Evolutionary conservation across 2,113 vertebrate genomes (phyloP).

Genomic region (Megaceryle maxima): DNA sequence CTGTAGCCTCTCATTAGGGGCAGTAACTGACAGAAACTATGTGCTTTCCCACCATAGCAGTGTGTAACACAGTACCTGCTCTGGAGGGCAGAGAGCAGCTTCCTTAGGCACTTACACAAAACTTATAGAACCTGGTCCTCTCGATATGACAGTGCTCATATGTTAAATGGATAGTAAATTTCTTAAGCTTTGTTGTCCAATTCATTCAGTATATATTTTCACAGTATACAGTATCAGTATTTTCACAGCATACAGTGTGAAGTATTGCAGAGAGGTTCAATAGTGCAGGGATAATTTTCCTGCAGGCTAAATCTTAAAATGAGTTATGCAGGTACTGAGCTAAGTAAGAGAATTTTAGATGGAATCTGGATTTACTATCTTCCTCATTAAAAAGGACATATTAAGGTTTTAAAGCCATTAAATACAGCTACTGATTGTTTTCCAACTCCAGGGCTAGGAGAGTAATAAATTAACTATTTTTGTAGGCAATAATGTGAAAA

Average conservation of each 20-base stretch:
- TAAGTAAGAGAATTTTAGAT: not conserved
- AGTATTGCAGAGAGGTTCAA: not conserved
- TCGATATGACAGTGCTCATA: not conserved
- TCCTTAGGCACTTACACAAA: not conserved
- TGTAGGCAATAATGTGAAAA: not conserved
- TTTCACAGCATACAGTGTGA: not conserved
- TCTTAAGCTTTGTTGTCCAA: not conserved
- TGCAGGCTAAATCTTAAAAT: not conserved
- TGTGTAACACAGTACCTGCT: accelerated
- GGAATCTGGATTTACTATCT: not conserved
- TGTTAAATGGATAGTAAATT: not conserved
- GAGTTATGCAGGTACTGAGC: not conserved
- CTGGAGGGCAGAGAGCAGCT: not conserved
- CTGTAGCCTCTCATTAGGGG: not conserved
- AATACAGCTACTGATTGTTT: not conserved
- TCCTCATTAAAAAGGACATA: not conserved
- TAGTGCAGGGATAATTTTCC: not conserved
- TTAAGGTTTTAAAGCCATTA: not conserved
- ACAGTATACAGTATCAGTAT: not conserved
- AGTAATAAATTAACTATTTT: not conserved
- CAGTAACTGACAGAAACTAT: not conserved
- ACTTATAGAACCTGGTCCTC: not conserved
- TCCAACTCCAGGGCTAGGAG: not conserved
- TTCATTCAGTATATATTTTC: not conserved
- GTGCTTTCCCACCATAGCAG: not conserved